Evolutionary conservation across 2,888 invertebrate species (phyloP), one percentile per base, ranked within the genome.

Genomic region (Microctonus brassicae): DNA sequence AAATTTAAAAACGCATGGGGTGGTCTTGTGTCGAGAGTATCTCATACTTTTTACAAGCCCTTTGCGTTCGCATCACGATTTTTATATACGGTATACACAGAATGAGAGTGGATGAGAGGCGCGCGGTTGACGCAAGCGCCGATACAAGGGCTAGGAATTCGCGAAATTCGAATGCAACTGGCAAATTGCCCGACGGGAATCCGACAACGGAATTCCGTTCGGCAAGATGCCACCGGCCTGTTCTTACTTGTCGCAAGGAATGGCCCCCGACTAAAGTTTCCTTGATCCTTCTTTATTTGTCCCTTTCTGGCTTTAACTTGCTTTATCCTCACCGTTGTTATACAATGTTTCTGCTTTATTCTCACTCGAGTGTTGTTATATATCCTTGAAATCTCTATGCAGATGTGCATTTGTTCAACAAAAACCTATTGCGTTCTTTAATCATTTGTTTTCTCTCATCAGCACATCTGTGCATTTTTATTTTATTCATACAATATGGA

Each of bases 121-220:
- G 53, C 55, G 76, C 77, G 81, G 78, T 79, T 80, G 79, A 75
- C 76, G 77, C 77, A 74, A 66, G 78, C 42, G 53, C 77, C 76
- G 75, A 82, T 82, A 82, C 83, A 82, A 77, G 77, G 81, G 80
- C 83, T 84, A 84, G 84, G 82, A 85, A 85, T 84, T 84, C 81
- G 77, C 79, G 80, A 84, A 83, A 83, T 82, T 78, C 81, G 80
- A 83, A 82, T 77, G 81, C 83, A 83, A 83, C 83, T 83, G 83
- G 84, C 84, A 83, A 85, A 85, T 84, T 84, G 82, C 82, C 75
- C 80, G 76, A 74, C 77, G 80, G 78, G 84, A 83, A 85, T 84
- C 76, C 80, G 75, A 74, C 79, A 78, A 72, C 77, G 83, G 83
- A 83, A 85, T 85, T 83, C 80, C 83, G 81, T 80, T 78, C 77